Percentiles rank a stretch among this genome's conserved stretches.
These are phyloP conservation scores for Drosophila pseudoananassae DNA, from an alignment of 1,140 invertebrate species.

Conservation along the genomic window DNA sequence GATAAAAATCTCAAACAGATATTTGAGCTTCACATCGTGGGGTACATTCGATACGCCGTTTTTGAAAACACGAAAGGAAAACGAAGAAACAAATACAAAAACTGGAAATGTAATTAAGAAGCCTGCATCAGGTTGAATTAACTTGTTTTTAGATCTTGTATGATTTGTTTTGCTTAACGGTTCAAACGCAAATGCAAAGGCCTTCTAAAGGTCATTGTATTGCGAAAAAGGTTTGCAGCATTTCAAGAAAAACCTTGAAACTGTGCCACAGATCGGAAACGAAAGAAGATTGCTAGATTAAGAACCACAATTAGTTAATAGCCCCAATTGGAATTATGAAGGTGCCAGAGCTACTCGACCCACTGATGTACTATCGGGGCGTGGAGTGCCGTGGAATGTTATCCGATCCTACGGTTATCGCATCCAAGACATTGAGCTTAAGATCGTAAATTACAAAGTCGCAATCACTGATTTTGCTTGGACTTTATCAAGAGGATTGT, in stretches of 20 bases:
- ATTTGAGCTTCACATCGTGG: constrained; percentile 1
- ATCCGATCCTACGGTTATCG: constrained; percentile 15
- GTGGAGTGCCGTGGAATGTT: background rate
- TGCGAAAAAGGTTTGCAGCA: constrained; percentile 14
- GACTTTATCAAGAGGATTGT: constrained; percentile 16
- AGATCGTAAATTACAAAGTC: constrained; percentile 22
- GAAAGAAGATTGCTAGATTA: background rate
- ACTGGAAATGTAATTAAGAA: constrained; percentile 47
- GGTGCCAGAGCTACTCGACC: constrained; percentile 9
- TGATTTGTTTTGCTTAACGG: constrained; percentile 20
- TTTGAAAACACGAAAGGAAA: constrained; percentile 28
- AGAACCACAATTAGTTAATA: background rate
- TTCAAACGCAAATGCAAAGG: constrained; percentile 30
- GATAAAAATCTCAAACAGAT: constrained; percentile 25
- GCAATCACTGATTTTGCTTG: background rate
- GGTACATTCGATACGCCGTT: constrained; percentile 9
- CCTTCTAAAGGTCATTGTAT: constrained; percentile 49
- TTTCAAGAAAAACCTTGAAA: constrained; percentile 1
- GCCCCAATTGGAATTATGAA: background rate
- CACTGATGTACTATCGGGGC: background rate
- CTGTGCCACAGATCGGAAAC: background rate
- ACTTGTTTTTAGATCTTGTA: constrained; percentile 38
- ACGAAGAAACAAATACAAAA: constrained; percentile 32
- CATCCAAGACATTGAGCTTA: constrained; percentile 26
- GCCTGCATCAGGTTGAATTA: constrained; percentile 41